These are phyloP conservation scores for Hermaeophaga mercurialis DNA, from an alignment of 2,888 invertebrate genomes.

Conservation along the genomic window DNA sequence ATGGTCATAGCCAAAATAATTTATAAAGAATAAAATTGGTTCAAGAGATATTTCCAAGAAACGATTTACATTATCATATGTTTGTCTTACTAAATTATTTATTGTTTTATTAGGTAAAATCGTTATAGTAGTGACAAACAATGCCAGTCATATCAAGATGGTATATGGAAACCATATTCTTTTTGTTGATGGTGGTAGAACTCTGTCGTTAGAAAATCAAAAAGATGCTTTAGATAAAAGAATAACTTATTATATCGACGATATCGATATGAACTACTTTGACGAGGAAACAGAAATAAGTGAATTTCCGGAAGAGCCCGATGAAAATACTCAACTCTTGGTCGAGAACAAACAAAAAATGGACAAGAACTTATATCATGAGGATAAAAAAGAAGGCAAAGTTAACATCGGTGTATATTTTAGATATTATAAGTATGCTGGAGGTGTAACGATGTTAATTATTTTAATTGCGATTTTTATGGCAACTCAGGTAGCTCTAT, in stretches of 20 bases:
- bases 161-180: slow-evolving; percentile 41
- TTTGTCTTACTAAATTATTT: neutral
- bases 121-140: slow-evolving; percentile 47
- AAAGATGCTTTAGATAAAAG: slow-evolving; percentile 40
- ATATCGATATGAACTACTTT: slow-evolving; percentile 33
- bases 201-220: slow-evolving; percentile 38
- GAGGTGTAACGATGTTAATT: slow-evolving; percentile 45
- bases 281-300: slow-evolving; percentile 31
- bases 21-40: too few species aligned
- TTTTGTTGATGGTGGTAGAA: slow-evolving; percentile 41
- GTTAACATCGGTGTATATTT: slow-evolving; percentile 46
- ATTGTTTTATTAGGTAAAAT: slow-evolving; percentile 39
- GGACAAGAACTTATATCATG: slow-evolving; percentile 41
- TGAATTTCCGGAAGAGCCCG: slow-evolving; percentile 23
- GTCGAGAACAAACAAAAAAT: slow-evolving; percentile 13
- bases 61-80: too few species aligned
- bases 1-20: too few species aligned
- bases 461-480: slow-evolving; percentile 42
- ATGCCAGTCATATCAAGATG: slow-evolving; percentile 44
- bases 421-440: slow-evolving; percentile 47
- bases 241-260: slow-evolving; percentile 44
- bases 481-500: slow-evolving; percentile 39
- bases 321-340: slow-evolving; percentile 27
- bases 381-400: slow-evolving; percentile 45
- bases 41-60: too few species aligned